Base-by-base conservation (phyloP, 2,888 invertebrate genomes). In the Lacanobia wlatinum region DNA sequence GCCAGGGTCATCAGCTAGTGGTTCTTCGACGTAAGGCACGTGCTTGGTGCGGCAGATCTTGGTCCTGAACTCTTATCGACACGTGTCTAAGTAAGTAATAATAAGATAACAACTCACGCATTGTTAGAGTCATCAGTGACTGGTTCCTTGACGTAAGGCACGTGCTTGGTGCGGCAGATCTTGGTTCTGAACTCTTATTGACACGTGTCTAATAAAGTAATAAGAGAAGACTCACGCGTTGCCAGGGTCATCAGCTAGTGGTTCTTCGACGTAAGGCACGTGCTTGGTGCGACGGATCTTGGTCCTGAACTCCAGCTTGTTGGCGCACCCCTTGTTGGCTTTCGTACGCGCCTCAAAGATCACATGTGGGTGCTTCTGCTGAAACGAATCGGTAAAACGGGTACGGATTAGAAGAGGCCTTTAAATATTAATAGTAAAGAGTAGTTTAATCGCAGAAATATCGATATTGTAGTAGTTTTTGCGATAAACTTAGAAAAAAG, bases 311-410 rank as follows among this genome's bases (percentile, higher is more conserved):
- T 98, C 98, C 92, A 98, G 96, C 85, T 95, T 95, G 96, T 98
- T 98, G 90, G 98, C 99, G 94, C 99, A 99, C 68, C 98, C 98
- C 95, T 98, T 98, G 96, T 98, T 98, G 86, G 98, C 97, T 94
- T 98, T 98, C 75, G 98, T 98, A 87, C 98, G 97, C 91, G 99
- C 98, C 95, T 99, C 98, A 97, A 99, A 99, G 94, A 99, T 98
- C 95, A 99, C 98, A 97, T 99, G 99, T 91, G 99, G 99, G 97
- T 99, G 99, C 96, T 98, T 98, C 98, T 98, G 98, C 98, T 98
- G 97, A 96, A 97, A 97, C 97, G 97, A 97, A 97, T 92, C 94
- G 93, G 90, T 77, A 80, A 86, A 78, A 90, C 90, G 89, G 79
- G 67, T 67, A 40, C 84, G 68, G 72, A 84, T 90, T 89, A 91